Base-by-base conservation (phyloP, 2,113 vertebrate species). In the Ia io region DNA sequence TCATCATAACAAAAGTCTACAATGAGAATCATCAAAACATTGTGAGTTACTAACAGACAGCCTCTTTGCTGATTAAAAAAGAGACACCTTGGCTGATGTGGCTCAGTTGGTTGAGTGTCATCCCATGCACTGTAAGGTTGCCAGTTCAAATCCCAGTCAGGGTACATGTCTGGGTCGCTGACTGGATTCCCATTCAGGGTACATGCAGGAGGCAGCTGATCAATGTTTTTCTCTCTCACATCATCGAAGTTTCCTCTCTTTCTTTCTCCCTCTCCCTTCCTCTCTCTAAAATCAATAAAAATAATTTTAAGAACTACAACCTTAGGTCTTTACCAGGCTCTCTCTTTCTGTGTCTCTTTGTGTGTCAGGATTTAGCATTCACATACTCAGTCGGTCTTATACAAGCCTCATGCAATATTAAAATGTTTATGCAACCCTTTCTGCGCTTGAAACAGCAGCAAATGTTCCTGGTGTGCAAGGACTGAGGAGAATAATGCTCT, bases 391-490 rank as follows among this genome's bases (percentile, higher is more conserved):
- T 98, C 98, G 98, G 97, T 97, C 98, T 98, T 97, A 98, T 78
- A 98, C 97, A 98, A 98, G 93, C 96, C 96, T 98, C 98, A 98
- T 98, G 97, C 94, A 98, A 98, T 98, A 98, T 98, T 98, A 98
- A 98, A 98, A 98, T 98, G 98, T 98, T 98, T 98, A 98, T 78
- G 96, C 97, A 97, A 98, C 96, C 91, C 94, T 98, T 97, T 98
- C 98, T 96, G 97, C 90, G 95, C 97, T 98, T 95, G 91, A 97
- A 98, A 96, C 93, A 96, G 97, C 89, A 97, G 96, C 96, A 97
- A 98, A 97, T 97, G 93, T 97, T 97, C 96, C 89, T 88, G 91
- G 76, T 83, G 76, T 93, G 84, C 91, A 97, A 87, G 95, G 93
- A 97, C 97, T 93, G 96, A 97, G 74, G 93, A 98, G 96, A 98